Evolutionary conservation across 1,140 invertebrate genomes (phyloP), one percentile per base, ranked within the genome.

Genomic region (Zelostemma sp.): DNA sequence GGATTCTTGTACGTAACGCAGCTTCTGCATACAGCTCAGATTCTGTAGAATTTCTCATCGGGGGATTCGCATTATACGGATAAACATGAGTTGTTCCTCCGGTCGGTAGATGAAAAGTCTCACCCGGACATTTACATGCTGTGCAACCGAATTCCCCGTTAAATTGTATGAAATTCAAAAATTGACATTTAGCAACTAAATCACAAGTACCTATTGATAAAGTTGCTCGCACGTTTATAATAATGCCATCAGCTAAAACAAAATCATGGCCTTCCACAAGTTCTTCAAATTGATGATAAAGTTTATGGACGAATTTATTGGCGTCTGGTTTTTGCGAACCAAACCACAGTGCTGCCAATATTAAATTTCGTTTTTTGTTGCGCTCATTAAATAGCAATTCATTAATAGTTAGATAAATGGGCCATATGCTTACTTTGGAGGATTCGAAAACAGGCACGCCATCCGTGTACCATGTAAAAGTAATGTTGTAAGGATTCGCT

Each of bases 371-470:
- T 53, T 55, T 14, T 58, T 67, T 56, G 59, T 54, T 68, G 71
- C 11, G 73, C 55, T 53, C 72, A 45, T 45, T 57, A 25, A 64
- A 77, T 1, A 67, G 56, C 25, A 81, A 56, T 63, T 83, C 78
- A 62, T 80, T 81, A 2, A 83, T 63, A 28, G 67, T 55, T 5
- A 75, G 48, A 31, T 77, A 72, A n/a, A 81, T 53, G 18, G 79
- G 79, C 78, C 80, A 83, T 35, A 77, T 62, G 51, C 71, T 73
- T 14, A 71, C 61, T 64, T 74, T 65, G 11, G 78, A 77, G 0
- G 79, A 82, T 59, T 79, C 77, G 33, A 80, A 81, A 4, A 81
- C 66, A 5, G 77, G 74, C 21, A 80, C 63, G 0, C 78, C 80
- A 49, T 83, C 79, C 9, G 76, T 77, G 46, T 74, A 75, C 58